phyloP scores from a whole-genome alignment of 2,888 invertebrate genomes.

The Pyrrhia umbra region DNA sequence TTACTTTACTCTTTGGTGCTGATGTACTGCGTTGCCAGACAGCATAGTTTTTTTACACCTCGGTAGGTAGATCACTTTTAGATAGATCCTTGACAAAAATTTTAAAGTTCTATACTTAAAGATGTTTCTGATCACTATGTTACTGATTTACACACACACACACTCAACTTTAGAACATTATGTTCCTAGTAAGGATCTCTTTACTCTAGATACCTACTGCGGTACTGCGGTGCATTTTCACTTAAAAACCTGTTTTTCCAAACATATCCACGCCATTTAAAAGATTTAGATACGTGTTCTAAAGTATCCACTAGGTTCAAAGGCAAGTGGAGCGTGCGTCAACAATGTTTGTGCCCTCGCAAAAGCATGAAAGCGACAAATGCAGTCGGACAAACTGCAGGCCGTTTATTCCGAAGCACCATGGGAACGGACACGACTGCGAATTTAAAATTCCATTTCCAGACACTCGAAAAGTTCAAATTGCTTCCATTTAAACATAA shows the following conservation, averaged over 20 bases:
- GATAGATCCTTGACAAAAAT: too few species aligned
- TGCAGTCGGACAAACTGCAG: conserved; percentile 64
- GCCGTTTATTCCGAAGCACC: conserved; percentile 71
- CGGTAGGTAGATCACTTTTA: too few species aligned
- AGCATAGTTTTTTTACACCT: too few species aligned
- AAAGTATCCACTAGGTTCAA: conserved; percentile 50
- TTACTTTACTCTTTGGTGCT: too few species aligned
- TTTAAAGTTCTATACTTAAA: too few species aligned
- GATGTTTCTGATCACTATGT: too few species aligned
- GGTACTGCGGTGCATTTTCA: conserved; percentile 18
- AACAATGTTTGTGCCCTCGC: conserved; percentile 50
- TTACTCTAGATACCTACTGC: too few species aligned
- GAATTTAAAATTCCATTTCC: conserved; percentile 87
- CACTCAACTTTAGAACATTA: too few species aligned
- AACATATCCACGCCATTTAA: conserved; percentile 43
- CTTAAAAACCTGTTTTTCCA: conserved; percentile 20
- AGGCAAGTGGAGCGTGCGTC: conserved; percentile 46
- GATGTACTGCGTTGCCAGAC: too few species aligned
- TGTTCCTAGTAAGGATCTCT: too few species aligned
- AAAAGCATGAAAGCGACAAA: conserved; percentile 65
- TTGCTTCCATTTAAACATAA: conserved; percentile 68
- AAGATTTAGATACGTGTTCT: conserved; percentile 53
- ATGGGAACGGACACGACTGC: conserved; percentile 68
- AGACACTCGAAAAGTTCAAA: conserved; percentile 76
- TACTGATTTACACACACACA: too few species aligned